phyloP scores from a whole-genome alignment of 2,113 vertebrate genomes.

The Thunnus maccoyii region DNA sequence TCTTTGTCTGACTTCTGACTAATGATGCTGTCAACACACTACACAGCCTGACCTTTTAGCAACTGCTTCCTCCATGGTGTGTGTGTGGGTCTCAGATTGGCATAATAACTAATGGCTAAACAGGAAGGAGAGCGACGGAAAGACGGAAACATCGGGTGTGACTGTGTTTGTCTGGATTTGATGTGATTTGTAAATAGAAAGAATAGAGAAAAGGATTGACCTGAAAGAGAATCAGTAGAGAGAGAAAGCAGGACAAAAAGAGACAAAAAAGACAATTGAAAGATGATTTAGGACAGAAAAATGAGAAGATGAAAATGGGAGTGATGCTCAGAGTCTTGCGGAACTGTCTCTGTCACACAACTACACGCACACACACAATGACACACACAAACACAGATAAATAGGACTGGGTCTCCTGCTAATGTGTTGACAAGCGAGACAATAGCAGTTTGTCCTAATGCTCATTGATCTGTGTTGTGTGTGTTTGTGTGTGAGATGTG shows the following conservation, averaged over 20 bases:
- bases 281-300: conserved; percentile 6
- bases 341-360: not conserved
- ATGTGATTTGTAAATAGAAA: conserved; percentile 35
- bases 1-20: conserved; percentile 77
- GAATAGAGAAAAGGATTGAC: not conserved
- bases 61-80: conserved; percentile 63
- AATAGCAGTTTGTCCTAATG: conserved; percentile 51
- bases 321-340: conserved; percentile 6
- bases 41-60: conserved; percentile 81
- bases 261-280: not conserved
- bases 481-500: not conserved
- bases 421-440: conserved; percentile 55
- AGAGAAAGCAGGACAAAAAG: not conserved
- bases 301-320: conserved; percentile 11
- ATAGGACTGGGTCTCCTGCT: conserved; percentile 56
- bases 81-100: conserved; percentile 66
- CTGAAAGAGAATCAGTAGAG: not conserved
- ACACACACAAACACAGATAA: conserved; percentile 44
- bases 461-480: conserved; percentile 61
- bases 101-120: conserved; percentile 71
- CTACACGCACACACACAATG: not conserved
- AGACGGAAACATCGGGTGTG: conserved; percentile 45
- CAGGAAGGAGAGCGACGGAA: conserved; percentile 34
- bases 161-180: conserved; percentile 48
- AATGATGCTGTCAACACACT: conserved; percentile 79